These are phyloP conservation scores for Tetragonisca angustula DNA, from an alignment of 2,888 invertebrate genomes.

Conservation along the genomic window DNA sequence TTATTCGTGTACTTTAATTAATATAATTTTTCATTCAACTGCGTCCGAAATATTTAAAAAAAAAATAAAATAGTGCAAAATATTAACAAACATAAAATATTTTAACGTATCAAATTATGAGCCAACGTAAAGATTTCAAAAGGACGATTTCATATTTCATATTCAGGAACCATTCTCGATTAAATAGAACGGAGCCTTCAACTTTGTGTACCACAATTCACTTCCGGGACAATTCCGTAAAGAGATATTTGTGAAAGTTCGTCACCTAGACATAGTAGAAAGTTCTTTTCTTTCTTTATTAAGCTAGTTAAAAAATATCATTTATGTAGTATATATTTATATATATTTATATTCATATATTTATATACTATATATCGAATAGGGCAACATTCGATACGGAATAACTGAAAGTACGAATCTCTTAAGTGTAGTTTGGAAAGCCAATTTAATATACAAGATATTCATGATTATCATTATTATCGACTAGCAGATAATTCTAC, in stretches of 20 bases:
- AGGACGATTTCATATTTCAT: not conserved
- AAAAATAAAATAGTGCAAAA: not conserved
- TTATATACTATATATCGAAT: not conserved
- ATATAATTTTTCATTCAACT: not conserved
- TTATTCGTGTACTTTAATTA: not conserved
- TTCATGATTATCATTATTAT: too few species aligned
- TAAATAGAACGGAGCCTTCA: conserved; percentile 31
- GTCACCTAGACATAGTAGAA: conserved; percentile 68
- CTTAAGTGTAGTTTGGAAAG: not conserved
- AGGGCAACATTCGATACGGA: not conserved
- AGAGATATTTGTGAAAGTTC: conserved; percentile 71
- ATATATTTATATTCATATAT: not conserved
- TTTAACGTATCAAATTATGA: too few species aligned
- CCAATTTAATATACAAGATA: too few species aligned
- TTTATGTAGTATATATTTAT: not conserved
- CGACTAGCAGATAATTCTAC: too few species aligned
- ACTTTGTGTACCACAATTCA: conserved; percentile 4
- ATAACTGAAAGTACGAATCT: not conserved
- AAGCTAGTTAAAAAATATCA: conserved; percentile 24
- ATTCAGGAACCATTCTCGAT: not conserved
- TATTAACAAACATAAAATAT: too few species aligned
- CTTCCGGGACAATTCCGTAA: conserved; percentile 60
- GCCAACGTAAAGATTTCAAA: not conserved
- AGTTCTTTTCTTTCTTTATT: conserved; percentile 58
- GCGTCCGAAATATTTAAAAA: not conserved